These are phyloP conservation scores for Frankliniella fusca DNA, from an alignment of 2,888 invertebrate species.

Conservation along the genomic window DNA sequence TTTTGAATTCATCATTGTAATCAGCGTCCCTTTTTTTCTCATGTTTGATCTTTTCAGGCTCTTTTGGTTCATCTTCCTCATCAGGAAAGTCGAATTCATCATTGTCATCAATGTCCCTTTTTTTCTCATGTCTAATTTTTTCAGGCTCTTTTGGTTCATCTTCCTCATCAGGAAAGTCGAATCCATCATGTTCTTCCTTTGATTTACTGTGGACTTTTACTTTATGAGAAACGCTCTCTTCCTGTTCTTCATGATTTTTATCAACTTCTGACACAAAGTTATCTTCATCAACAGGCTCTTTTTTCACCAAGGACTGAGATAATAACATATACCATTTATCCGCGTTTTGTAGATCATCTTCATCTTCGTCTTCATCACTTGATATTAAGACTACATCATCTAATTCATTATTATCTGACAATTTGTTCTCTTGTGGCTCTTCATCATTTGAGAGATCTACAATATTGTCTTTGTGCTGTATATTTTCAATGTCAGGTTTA, in stretches of 20 bases:
- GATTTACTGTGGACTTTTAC: conserved; percentile 27
- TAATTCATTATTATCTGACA: background rate
- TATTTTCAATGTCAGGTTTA: background rate
- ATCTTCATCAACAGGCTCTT: background rate
- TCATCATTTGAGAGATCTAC: background rate
- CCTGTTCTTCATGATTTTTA: background rate
- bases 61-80: conserved; percentile 25
- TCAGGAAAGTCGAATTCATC: background rate
- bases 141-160: conserved; percentile 7
- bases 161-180: conserved; percentile 3
- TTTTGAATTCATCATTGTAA: too few relatives aligned
- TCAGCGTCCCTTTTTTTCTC: too few relatives aligned
- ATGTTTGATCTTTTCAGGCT: background rate
- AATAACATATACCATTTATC: background rate
- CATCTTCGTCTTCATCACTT: background rate
- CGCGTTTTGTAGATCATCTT: background rate
- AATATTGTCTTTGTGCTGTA: background rate
- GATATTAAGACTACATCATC: background rate
- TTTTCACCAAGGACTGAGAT: background rate
- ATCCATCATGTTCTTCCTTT: background rate
- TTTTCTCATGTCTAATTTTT: too few relatives aligned
- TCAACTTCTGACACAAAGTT: background rate
- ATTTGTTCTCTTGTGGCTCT: background rate
- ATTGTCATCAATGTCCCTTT: too few relatives aligned
- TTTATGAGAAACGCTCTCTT: conserved; percentile 31